Evolutionary conservation across 1,140 invertebrate genomes (phyloP), one percentile per base, ranked within the genome.

Genomic region (Drosophila sp.): DNA sequence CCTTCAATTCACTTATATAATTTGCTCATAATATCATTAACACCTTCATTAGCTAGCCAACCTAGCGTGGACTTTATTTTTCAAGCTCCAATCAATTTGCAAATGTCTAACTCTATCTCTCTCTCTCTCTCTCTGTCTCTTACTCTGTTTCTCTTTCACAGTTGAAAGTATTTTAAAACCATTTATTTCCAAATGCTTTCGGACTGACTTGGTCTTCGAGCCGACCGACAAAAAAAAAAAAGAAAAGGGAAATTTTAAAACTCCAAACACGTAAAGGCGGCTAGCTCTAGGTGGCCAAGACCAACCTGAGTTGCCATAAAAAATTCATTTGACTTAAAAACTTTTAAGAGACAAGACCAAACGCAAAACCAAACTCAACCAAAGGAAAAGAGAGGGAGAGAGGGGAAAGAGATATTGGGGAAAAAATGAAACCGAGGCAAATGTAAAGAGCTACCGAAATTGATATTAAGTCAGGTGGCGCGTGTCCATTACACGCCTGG

Each of bases 301-400:
- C 47, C 38, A 30, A 38, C 44, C 70, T 65, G 58, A 63, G 72
- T 56, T 83, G 70, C 66, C 79, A 90, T 90, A 90, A 90, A 90
- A 90, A 90, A 90, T 90, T 86, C 86, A 90, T 85, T 90, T 73
- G 76, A 76, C 81, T 90, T 86, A 73, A 90, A 79, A 90, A 90
- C 80, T 77, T 86, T 64, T 58, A 54, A 72, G 69, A 77, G 72
- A 83, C 66, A 73, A 55, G 66, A 72, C 17, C 17, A 17, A 64
- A 23, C 47, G 38, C 10, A 40, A 50, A 40, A 29, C 44, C 44
- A 50, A 50, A 38, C 35, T 10, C 10, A 50, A 50, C 17, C 17
- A 23, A 47, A 47, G n/a, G n/a, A n/a, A n/a, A n/a, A 35, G 23
- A 66, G 58, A 64, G 44, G 32, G 54, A 27, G 56, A n/a, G 33